Base-by-base conservation (phyloP, 2,113 vertebrate genomes). In the Bubo blakistoni region DNA sequence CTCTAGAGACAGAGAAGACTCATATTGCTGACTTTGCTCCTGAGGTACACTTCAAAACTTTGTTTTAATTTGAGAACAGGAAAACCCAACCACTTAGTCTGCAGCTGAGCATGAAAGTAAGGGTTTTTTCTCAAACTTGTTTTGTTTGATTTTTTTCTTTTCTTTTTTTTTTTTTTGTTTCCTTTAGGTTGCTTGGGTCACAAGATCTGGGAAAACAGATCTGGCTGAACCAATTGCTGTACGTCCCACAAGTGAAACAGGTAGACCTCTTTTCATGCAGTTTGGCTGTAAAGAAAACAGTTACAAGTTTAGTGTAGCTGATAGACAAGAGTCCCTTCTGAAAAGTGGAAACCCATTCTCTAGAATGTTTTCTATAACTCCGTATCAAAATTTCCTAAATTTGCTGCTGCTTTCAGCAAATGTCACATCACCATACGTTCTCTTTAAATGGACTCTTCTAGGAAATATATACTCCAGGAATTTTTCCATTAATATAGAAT, bases 171-270 rank as follows among this genome's bases (percentile, higher is more conserved):
- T 94, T 66, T 94, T 95, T 58, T 27, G 9, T 13, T 83, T 49
- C 17, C 25, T 57, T 36, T 40, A 99, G 99, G 99, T 99, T 96
- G 99, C 99, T 59, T 99, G 99, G 99, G 99, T 99, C 59, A 99
- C 99, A 30, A 98, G 98, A 82, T 99, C 99, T n/a, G 99, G 99
- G 71, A 99, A 99, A 96, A 99, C 99, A 1, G 99, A 99, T 78
- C 94, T 99, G 96, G 99, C 99, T 24, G 99, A 99, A 97, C 99
- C 99, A 10, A 99, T 99, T 54, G 99, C 99, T 82, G 97, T 99
- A 80, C 98, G 99, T 93, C 99, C 99, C 84, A 99, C 99, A 46
- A 99, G 99, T 97, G 99, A 99, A 98, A 99, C 99, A 97, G 99
- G 99, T 99, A 88, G 9, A 44, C 7, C 29, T 80, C 30, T 81